A percentile compares a stretch with the other conserved stretches of the same genome.
Conservation (phyloP, 2,113 vertebrate genomes). For the Apeltes quadracus region DNA sequence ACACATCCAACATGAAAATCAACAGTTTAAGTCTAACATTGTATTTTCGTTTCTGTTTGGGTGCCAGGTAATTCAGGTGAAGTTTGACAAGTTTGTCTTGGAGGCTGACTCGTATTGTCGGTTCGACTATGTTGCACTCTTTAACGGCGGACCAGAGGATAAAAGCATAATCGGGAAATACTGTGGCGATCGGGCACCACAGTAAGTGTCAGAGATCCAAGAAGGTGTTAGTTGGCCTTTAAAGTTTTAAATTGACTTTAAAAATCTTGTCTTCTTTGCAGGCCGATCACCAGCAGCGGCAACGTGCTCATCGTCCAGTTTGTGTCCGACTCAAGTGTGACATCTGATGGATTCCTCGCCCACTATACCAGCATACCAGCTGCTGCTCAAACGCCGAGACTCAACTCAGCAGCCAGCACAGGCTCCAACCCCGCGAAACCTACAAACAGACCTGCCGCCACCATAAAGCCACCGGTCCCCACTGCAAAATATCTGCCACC, state of each 20-base stretch:
- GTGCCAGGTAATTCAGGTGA: constrained; percentile 84
- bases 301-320: constrained; percentile 90
- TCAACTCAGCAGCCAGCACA: constrained; percentile 14
- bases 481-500: constrained; percentile 35
- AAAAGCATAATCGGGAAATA: constrained; percentile 85
- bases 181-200: constrained; percentile 84
- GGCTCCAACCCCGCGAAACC: constrained; percentile 24
- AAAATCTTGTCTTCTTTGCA: constrained; percentile 46
- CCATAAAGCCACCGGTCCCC: constrained; percentile 30
- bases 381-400: constrained; percentile 38
- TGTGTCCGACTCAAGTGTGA: constrained; percentile 90
- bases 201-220: constrained; percentile 74
- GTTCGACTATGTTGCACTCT: constrained; percentile 90
- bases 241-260: not conserved
- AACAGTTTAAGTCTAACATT: not conserved
- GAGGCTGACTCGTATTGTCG: constrained; percentile 88
- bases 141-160: constrained; percentile 84
- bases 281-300: constrained; percentile 79
- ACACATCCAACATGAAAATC: not conserved
- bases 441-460: constrained; percentile 36
- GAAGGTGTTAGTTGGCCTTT: not conserved
- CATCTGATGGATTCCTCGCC: constrained; percentile 89
- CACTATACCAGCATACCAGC: constrained; percentile 75
- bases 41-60: constrained; percentile 28
- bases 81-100: constrained; percentile 88